Base-by-base conservation (phyloP, 2,113 vertebrate genomes). In the Ageneiosus marmoratus region DNA sequence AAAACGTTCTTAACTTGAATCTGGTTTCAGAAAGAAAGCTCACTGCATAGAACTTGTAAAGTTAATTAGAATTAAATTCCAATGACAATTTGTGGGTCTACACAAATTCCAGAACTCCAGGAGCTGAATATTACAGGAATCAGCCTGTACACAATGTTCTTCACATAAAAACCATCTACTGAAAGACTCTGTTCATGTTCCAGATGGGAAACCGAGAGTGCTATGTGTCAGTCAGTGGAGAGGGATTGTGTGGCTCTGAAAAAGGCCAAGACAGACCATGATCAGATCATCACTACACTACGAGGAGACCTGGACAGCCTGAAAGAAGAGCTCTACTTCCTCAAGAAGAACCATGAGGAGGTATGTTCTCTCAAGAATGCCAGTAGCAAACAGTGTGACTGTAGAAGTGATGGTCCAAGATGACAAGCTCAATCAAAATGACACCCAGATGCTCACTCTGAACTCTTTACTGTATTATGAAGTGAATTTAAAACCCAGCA, bases 321-420 rank as follows among this genome's bases (percentile, higher is more conserved):
- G 72, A 95, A 94, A 87, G 95, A 97, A 83, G 97, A 97, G 79
- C 92, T 98, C 48, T 94, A 95, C 53, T 93, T 95, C 87, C 94
- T 98, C 70, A 97, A 94, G 94, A 98, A 95, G 92, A 96, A 94
- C 89, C 96, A 98, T 0, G 95, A 96, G 67, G 97, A 98, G 94
- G 96, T 96, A 81, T 86, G 48, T 70, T 70, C 22, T 44, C 63
- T 67, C 16, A 37, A n/a, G 11, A 37, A 32, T 20, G 20, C 8
- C 67, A 69, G 34, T 22, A 69, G 10, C 37, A 22, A 22, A 22
- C 32, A 8, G 7, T 34, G 5, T 63, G 24, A 53, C 15, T 2
- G 6, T 60, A 11, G 58, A 60, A 6, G 15, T 34, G 18, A 37
- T 24, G 65, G 34, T 63, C 27, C 62, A 32, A 27, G 29, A 18